phyloP scores from a whole-genome alignment of 2,888 invertebrate species.

The Cantharis flavilabris region DNA sequence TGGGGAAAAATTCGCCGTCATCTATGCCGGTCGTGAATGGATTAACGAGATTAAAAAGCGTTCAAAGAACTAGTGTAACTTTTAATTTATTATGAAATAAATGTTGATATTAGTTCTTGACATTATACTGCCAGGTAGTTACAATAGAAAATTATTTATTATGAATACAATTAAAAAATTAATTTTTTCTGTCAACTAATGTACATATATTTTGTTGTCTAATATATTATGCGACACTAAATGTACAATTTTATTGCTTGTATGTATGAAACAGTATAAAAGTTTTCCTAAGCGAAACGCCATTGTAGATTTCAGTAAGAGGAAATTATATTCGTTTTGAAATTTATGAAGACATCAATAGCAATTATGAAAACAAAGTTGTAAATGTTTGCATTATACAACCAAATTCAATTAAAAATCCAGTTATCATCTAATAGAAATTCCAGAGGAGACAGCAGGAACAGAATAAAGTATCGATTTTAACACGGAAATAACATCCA shows the following conservation, averaged over 20 bases:
- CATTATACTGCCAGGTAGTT: background rate
- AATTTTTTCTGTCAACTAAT: no score
- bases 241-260: background rate
- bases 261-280: background rate
- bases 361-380: background rate
- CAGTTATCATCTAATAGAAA: background rate
- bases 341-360: background rate
- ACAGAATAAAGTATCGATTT: background rate
- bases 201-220: background rate
- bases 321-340: background rate
- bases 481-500: background rate
- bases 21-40: no score
- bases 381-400: background rate
- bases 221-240: background rate
- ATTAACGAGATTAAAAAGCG: no score
- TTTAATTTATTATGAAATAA: no score
- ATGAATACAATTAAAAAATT: no score
- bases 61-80: no score
- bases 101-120: background rate
- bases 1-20: no score
- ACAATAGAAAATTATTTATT: no score
- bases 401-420: background rate
- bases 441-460: background rate
- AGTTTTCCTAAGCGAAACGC: background rate
- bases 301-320: background rate